Base-by-base conservation (phyloP, 2,888 invertebrate genomes). In the Habroteleia sp. region DNA sequence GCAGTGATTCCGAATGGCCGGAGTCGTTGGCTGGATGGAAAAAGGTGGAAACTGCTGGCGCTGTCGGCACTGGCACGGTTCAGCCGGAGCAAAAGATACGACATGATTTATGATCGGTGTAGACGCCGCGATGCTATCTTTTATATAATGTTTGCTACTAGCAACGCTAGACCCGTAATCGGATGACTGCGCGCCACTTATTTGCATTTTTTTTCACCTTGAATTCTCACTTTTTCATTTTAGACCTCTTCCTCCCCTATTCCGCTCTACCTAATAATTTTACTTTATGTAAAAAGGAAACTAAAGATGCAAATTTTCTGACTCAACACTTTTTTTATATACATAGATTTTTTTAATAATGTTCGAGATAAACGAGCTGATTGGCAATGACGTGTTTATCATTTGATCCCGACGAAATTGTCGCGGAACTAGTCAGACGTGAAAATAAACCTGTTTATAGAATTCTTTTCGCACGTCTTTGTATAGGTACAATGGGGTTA, bases 141-240 rank as follows among this genome's bases (percentile, higher is more conserved):
- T 52, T 65, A 65, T 74, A 69, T 68, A 74, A 69, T 68, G 68
- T 68, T 56, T 73, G 73, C 68, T 68, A 58, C 63, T 50, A 56
- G 66, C 66, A 42, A 41, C 50, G 48, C 17, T 20, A 31, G 44
- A 33, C 35, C 33, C 56, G 48, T 62, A 74, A 74, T 68, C 68
- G 68, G 74, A 74, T 68, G 68, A 62, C 74, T 62, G 52, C 29
- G 73, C 42, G 60, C 10, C 44, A 39, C 42, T 68, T 52, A 46
- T 54, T 71, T 63, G 54, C 62, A 46, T 54, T 46, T 63, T 71
- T 60, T 60, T 60, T 8, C 5, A 8, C 33, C 25, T 8, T 3
- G 8, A 10, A n/a, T 13, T 54, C 20, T 20, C 41, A n/a, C 37
- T 50, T 52, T 52, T 48, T 20, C 3, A n/a, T n/a, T n/a, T n/a